Conservation (phyloP, 2,113 vertebrate species). For the Tapirus terrestris region DNA sequence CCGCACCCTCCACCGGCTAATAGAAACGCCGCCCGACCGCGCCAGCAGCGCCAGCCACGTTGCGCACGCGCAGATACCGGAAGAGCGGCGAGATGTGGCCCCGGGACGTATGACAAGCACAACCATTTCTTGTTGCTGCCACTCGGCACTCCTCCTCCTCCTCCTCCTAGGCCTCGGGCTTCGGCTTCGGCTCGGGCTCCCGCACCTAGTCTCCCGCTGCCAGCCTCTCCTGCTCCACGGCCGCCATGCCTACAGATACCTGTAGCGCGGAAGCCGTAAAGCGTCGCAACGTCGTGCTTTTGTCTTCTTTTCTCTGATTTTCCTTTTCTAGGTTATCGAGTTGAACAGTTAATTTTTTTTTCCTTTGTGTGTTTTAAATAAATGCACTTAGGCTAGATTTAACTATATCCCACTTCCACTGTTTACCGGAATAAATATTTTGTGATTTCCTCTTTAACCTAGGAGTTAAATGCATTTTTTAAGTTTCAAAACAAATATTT, state of each 20-base stretch:
- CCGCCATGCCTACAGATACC: fast-evolving
- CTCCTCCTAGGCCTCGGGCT: too few species aligned
- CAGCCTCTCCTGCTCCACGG: fast-evolving
- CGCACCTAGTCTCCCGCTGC: fast-evolving
- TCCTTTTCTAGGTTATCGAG: not conserved
- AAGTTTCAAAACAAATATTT: not conserved
- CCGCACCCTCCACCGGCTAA: slow-evolving; percentile 83
- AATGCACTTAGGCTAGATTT: not conserved
- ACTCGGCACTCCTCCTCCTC: not conserved
- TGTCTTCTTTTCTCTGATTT: not conserved
- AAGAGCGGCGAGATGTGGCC: slow-evolving; percentile 87
- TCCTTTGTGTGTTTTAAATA: not conserved
- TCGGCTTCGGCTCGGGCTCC: fast-evolving
- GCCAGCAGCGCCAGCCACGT: slow-evolving; percentile 82
- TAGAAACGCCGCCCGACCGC: slow-evolving; percentile 88
- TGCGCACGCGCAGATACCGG: slow-evolving; percentile 86
- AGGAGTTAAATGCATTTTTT: not conserved
- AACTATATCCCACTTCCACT: not conserved
- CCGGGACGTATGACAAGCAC: slow-evolving; percentile 86
- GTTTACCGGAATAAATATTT: not conserved
- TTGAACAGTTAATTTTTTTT: not conserved
- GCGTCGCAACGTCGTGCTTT: not conserved
- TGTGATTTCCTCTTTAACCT: not conserved
- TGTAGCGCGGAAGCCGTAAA: not conserved
- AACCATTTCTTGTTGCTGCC: slow-evolving; percentile 15